phyloP scores from a whole-genome alignment of 2,113 vertebrate species.

The Narcine bancroftii region DNA sequence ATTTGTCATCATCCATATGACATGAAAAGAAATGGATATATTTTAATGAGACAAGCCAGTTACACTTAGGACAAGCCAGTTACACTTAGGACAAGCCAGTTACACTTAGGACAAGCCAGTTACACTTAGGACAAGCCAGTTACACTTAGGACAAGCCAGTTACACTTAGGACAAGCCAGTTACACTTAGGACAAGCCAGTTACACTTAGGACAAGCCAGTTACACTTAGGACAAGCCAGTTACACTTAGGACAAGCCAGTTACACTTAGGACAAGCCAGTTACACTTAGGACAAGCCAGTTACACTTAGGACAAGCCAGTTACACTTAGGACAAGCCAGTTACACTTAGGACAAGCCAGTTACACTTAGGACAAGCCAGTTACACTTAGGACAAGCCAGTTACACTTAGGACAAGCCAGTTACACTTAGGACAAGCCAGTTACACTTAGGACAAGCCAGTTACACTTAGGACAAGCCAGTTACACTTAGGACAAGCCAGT shows the following conservation, averaged over 20 bases:
- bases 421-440: neutral
- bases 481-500: too few species aligned
- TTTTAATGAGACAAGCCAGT: too few species aligned
- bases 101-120: neutral
- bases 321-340: too few species aligned
- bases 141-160: neutral
- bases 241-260: too few species aligned
- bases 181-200: neutral
- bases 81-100: too few species aligned
- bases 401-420: too few species aligned
- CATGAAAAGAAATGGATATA: neutral
- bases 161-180: too few species aligned
- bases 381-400: neutral
- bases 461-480: neutral
- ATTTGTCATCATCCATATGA: neutral
- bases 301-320: neutral
- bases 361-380: too few species aligned
- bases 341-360: neutral
- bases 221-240: neutral
- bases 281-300: too few species aligned
- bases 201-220: too few species aligned
- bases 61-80: neutral
- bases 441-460: too few species aligned
- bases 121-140: too few species aligned
- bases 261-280: neutral